Evolutionary conservation across 1,140 invertebrate genomes (phyloP).

Genomic region (Euschistus heros): DNA sequence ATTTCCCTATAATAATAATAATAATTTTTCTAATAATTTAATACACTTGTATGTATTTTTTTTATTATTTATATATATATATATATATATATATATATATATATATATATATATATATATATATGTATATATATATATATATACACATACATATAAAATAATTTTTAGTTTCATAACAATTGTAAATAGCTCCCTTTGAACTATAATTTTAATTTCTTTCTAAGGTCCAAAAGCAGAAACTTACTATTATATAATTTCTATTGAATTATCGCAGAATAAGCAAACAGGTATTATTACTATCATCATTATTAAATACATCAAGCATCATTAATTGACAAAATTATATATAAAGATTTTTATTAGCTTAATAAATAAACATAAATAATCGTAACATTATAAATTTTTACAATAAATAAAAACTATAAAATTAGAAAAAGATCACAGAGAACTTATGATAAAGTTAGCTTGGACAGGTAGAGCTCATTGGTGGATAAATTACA

Average conservation of each 20-base stretch:
- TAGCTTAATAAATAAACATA: neutral
- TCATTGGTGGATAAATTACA: constrained; percentile 42
- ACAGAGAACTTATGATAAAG: neutral
- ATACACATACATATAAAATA: no score
- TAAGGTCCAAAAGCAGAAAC: no score
- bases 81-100: no score
- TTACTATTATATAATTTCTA: neutral
- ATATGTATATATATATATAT: no score
- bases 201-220: no score
- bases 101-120: no score
- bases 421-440: neutral
- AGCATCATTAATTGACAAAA: neutral
- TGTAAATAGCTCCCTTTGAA: no score
- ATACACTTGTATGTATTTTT: no score
- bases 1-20: no score
- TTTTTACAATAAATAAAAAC: constrained; percentile 5
- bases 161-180: no score
- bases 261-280: neutral
- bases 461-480: constrained; percentile 21
- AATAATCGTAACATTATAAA: neutral
- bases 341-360: neutral
- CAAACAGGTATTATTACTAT: neutral
- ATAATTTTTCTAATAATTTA: no score
- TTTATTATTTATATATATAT: no score
- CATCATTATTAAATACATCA: neutral